A percentile compares a stretch with the other conserved stretches of the same genome.
phyloP scores from a whole-genome alignment of 2,888 invertebrate genomes.

The Magallana nippona region DNA sequence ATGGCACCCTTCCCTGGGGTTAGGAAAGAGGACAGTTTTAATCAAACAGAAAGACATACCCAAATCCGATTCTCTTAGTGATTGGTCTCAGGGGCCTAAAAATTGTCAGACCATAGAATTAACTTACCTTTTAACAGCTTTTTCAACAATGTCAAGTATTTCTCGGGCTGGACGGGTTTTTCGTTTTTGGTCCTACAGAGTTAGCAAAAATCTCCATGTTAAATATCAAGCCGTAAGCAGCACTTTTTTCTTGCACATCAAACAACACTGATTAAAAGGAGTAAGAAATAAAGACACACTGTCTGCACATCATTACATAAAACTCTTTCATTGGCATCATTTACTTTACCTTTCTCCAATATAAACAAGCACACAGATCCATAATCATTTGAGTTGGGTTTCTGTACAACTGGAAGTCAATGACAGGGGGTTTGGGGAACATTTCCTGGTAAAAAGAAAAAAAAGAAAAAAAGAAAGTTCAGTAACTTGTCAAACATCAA shows the following conservation, averaged over 20 bases:
- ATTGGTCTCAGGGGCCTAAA: neutral
- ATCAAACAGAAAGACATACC: too few relatives aligned
- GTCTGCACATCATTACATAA: too few relatives aligned
- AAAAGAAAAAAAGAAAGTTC: neutral
- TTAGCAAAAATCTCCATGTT: too few relatives aligned
- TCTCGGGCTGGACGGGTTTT: conserved; percentile 44
- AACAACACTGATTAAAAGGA: too few relatives aligned
- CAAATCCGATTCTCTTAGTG: neutral
- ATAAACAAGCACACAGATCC: conserved; percentile 66
- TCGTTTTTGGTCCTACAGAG: conserved; percentile 45
- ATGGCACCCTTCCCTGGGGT: too few relatives aligned
- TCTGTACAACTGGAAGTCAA: conserved; percentile 56
- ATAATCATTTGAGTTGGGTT: conserved; percentile 60
- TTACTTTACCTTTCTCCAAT: conserved; percentile 65
- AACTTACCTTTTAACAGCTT: conserved; percentile 38
- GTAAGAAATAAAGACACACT: too few relatives aligned
- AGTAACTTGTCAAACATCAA: neutral
- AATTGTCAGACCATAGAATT: neutral
- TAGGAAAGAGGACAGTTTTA: too few relatives aligned
- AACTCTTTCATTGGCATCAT: too few relatives aligned
- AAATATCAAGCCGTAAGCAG: too few relatives aligned
- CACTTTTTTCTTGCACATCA: too few relatives aligned
- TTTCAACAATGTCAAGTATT: conserved; percentile 45
- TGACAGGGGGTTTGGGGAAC: conserved; percentile 52
- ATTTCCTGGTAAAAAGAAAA: conserved; percentile 53